These are phyloP conservation scores for Conopomorpha cramerella DNA, from an alignment of 1,140 invertebrate species.

Conservation along the genomic window DNA sequence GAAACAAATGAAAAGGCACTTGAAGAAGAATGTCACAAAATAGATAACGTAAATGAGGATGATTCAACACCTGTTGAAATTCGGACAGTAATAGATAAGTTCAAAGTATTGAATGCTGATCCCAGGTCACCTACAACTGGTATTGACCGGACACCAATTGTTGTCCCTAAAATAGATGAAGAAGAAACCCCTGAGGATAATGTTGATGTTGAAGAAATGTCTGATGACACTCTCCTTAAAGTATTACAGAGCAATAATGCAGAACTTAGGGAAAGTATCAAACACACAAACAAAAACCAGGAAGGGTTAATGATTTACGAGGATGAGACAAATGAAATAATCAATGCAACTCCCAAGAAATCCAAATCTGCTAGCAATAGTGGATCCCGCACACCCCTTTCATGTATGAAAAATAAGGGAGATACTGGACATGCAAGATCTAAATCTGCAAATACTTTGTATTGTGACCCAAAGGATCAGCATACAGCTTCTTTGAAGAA, in stretches of 20 bases:
- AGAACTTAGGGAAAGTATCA: conserved; percentile 17
- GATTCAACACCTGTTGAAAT: conserved; percentile 1
- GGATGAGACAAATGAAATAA: conserved; percentile 19
- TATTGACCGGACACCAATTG: conserved; percentile 53
- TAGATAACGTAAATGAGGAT: conserved; percentile 6
- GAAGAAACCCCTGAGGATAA: conserved; percentile 20
- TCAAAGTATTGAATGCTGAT: conserved; percentile 37
- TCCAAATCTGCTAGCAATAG: conserved; percentile 22
- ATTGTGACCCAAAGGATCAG: conserved; percentile 24
- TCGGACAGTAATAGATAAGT: conserved; percentile 15
- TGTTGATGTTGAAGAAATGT: conserved; percentile 53
- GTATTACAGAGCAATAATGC: conserved; percentile 36
- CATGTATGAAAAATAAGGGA: conserved; percentile 49
- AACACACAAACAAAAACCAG: conserved; percentile 16
- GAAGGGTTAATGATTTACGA: conserved; percentile 47
- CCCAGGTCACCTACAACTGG: conserved; percentile 50
- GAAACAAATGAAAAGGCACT: conserved; percentile 21
- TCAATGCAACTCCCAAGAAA: conserved; percentile 37
- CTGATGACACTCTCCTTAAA: conserved; percentile 43
- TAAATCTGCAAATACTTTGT: conserved; percentile 38
- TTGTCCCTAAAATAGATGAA: conserved; percentile 25
- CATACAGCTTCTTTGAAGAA: conserved; percentile 14
- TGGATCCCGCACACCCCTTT: conserved; percentile 41
- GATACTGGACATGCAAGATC: conserved; percentile 30
- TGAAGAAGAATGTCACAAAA: conserved; percentile 1